A percentile compares a stretch with the other conserved stretches of the same genome.
Conservation (phyloP, 2,113 vertebrate species). For the Tiliqua scincoides region DNA sequence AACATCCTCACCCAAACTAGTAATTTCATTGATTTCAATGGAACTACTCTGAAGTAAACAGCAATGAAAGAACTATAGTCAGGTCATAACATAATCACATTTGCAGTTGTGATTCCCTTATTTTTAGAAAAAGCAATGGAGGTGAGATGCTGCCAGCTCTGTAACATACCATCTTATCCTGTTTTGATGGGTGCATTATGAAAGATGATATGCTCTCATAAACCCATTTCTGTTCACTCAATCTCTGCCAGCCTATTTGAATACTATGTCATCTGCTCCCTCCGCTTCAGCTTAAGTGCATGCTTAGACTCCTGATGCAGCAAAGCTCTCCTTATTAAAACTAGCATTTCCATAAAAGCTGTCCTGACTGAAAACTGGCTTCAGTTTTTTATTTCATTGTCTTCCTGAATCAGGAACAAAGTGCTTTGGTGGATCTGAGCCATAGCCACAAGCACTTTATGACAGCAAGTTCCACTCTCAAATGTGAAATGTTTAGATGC, state of each 20-base stretch:
- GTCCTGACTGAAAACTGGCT: background rate
- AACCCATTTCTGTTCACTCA: background rate
- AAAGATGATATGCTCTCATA: background rate
- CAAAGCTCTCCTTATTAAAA: slow-evolving; percentile 6
- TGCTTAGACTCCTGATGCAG: slow-evolving; percentile 1
- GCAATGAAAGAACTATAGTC: too few relatives aligned
- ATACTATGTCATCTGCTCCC: background rate
- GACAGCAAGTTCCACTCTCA: background rate
- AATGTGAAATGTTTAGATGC: background rate
- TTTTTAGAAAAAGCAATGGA: background rate
- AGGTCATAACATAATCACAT: background rate
- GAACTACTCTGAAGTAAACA: background rate
- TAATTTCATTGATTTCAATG: background rate
- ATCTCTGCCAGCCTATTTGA: background rate
- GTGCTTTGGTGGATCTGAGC: background rate
- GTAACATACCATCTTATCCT: background rate
- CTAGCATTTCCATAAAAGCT: background rate
- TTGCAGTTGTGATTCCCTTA: background rate
- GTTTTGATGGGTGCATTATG: background rate
- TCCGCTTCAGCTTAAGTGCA: background rate
- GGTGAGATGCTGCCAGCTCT: background rate
- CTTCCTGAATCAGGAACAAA: background rate
- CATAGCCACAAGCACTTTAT: background rate
- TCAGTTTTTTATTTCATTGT: slow-evolving; percentile 2
- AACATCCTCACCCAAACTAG: background rate